These are phyloP conservation scores for Metalampra italica DNA, from an alignment of 2,888 invertebrate genomes.

Conservation along the genomic window DNA sequence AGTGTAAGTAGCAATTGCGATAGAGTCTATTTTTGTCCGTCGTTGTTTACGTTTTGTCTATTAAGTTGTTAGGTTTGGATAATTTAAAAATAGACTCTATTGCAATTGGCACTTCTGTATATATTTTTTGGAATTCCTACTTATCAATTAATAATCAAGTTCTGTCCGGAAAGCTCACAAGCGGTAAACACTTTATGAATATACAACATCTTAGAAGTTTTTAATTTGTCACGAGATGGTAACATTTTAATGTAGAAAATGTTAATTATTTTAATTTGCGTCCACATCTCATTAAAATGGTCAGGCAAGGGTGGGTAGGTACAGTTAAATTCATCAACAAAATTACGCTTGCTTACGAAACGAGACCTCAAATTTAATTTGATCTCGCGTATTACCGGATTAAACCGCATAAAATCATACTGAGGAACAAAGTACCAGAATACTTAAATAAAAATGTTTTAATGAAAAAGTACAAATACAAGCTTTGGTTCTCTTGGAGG, in stretches of 20 bases:
- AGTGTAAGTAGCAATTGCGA: no score
- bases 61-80: no score
- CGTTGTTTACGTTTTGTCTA: no score
- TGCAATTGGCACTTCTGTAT: no score
- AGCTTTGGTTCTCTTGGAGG: neutral
- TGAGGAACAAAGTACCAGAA: constrained; percentile 12
- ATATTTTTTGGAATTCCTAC: no score
- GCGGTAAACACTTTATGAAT: no score
- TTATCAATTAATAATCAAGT: no score
- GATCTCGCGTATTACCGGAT: constrained; percentile 13
- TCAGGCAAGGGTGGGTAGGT: neutral
- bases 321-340: constrained; percentile 13
- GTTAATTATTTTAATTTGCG: neutral
- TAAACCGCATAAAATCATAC: constrained; percentile 9
- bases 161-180: no score
- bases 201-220: no score
- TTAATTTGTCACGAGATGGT: neutral
- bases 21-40: no score
- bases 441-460: constrained; percentile 12
- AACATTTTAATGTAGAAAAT: neutral
- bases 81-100: no score
- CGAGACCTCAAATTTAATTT: constrained; percentile 12
- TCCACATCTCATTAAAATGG: constrained; percentile 4
- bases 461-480: constrained; percentile 9
- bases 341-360: constrained; percentile 21